Percentiles rank a stretch among this genome's conserved stretches.
Evolutionary conservation across 2,888 invertebrate genomes (phyloP).

Genomic region (Branchellion lobata): DNA sequence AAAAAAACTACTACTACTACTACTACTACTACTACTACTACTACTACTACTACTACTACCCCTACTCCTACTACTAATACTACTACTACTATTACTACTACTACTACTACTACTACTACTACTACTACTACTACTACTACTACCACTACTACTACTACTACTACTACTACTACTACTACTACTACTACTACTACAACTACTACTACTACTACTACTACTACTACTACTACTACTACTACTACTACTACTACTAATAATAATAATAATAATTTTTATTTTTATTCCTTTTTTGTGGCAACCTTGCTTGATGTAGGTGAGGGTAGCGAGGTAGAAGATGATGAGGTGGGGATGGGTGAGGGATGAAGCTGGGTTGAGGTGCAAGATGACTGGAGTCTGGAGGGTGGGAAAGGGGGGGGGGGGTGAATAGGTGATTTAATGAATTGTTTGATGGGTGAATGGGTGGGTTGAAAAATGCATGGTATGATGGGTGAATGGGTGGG

Average conservation of each 20-base stretch:
- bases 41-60: background rate
- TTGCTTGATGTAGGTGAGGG: slow-evolving; percentile 12
- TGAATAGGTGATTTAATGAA: background rate
- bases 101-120: slow-evolving; percentile 40
- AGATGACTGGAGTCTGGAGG: background rate
- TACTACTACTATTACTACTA: slow-evolving; percentile 38
- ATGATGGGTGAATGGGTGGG: background rate
- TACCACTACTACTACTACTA: slow-evolving; percentile 43
- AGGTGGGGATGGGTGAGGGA: background rate
- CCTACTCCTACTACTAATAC: slow-evolving; percentile 41
- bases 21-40: too few species aligned
- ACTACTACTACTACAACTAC: slow-evolving; percentile 1
- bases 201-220: background rate
- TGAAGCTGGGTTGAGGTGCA: background rate
- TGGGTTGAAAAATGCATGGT: background rate
- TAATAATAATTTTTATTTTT: slow-evolving; percentile 8
- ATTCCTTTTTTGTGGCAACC: slow-evolving; percentile 2
- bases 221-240: background rate
- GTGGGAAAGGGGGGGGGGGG: background rate
- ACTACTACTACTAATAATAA: background rate
- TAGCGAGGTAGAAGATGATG: background rate
- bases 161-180: slow-evolving; percentile 22
- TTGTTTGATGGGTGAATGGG: background rate
- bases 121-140: slow-evolving; percentile 43
- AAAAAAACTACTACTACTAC: background rate